phyloP scores from a whole-genome alignment of 1,140 invertebrate species.

The Oryzaephilus surinamensis region DNA sequence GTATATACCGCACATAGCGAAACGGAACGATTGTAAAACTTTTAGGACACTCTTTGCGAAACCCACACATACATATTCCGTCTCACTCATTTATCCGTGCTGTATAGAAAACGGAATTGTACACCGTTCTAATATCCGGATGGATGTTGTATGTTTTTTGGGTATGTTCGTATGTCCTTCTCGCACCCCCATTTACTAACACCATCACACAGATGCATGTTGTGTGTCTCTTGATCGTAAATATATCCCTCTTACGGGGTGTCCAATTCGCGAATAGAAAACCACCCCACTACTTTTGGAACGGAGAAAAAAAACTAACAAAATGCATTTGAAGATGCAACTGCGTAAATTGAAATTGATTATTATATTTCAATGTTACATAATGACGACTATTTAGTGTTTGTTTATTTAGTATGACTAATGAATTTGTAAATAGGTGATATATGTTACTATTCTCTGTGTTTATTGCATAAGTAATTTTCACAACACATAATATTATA shows the following conservation, averaged over 20 bases:
- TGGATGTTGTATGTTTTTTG: conserved; percentile 21
- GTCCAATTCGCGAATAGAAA: neutral
- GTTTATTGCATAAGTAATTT: no score
- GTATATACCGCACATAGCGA: conserved; percentile 45
- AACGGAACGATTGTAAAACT: conserved; percentile 55
- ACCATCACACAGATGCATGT: no score
- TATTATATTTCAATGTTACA: no score
- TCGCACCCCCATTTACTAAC: no score
- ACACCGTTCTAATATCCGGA: conserved; percentile 35
- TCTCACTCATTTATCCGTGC: conserved; percentile 10
- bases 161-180: conserved; percentile 16
- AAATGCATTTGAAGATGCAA: no score
- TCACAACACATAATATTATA: no score
- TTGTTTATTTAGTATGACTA: no score
- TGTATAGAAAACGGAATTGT: conserved; percentile 20
- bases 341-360: no score
- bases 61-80: conserved; percentile 29
- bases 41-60: conserved; percentile 53
- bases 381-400: no score
- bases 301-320: neutral
- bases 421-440: no score
- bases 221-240: no score
- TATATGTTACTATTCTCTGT: no score
- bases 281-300: neutral
- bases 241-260: conserved; percentile 19